Evolutionary conservation across 2,113 vertebrate genomes (phyloP).

Genomic region (Macrotis lagotis): DNA sequence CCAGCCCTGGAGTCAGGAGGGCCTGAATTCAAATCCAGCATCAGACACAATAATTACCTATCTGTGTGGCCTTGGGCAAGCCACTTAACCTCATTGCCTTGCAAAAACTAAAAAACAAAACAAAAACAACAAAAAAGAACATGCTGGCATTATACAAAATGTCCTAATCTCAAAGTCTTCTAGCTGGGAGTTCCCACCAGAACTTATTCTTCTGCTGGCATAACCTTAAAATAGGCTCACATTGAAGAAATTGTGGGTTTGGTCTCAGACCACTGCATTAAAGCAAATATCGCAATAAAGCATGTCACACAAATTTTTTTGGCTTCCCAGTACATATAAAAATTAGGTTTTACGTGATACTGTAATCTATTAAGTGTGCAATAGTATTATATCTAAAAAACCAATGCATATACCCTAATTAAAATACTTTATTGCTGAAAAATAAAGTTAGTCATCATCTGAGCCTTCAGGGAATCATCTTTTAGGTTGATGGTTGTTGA

Average conservation of each 20-base stretch:
- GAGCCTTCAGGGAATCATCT: neutral
- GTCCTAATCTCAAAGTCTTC: neutral
- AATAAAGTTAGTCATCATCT: neutral
- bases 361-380: neutral
- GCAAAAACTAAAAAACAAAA: too few species aligned
- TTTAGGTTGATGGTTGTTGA: neutral
- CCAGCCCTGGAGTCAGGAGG: too few species aligned
- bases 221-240: neutral
- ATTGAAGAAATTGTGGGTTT: neutral
- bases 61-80: too few species aligned
- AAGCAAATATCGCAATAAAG: neutral
- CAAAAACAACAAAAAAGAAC: too few species aligned
- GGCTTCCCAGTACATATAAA: neutral
- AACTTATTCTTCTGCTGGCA: neutral
- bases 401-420: neutral
- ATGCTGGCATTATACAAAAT: neutral
- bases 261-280: neutral
- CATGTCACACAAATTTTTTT: neutral
- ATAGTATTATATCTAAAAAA: neutral
- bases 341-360: neutral
- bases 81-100: too few species aligned
- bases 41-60: too few species aligned
- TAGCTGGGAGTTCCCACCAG: neutral
- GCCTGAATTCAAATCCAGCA: too few species aligned
- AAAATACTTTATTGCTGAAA: neutral